Conservation (phyloP, 2,888 invertebrate species). For the Mimumesa dahlbomi region DNA sequence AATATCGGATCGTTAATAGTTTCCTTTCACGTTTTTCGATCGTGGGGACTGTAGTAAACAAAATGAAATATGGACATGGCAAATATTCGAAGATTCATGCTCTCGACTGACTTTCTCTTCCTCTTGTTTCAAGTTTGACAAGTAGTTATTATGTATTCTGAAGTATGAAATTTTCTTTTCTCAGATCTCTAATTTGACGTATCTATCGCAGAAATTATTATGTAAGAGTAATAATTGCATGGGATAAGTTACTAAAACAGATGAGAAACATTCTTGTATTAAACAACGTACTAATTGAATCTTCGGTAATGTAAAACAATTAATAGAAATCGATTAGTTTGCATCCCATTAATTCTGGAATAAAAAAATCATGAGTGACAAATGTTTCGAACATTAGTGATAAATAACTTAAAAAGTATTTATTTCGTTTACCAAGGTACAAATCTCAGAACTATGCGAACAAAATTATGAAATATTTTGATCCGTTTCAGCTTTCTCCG, state of each 20-base stretch:
- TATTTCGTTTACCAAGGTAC: slow-evolving; percentile 60
- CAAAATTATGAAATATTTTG: slow-evolving; percentile 46
- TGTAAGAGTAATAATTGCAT: too few species aligned
- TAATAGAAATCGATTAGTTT: not conserved
- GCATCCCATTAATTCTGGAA: slow-evolving; percentile 55
- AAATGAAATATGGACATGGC: slow-evolving; percentile 20
- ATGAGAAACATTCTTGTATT: too few species aligned
- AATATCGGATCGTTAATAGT: slow-evolving; percentile 4
- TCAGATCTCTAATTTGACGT: too few species aligned
- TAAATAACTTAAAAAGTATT: slow-evolving; percentile 74
- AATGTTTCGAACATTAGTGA: slow-evolving; percentile 71
- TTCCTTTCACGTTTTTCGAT: not conserved
- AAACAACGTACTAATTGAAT: too few species aligned
- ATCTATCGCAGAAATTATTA: too few species aligned
- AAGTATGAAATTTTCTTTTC: not conserved
- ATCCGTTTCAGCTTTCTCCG: slow-evolving; percentile 41
- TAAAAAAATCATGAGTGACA: slow-evolving; percentile 64
- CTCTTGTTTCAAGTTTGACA: slow-evolving; percentile 13
- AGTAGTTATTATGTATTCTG: slow-evolving; percentile 18
- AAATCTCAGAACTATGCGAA: slow-evolving; percentile 57
- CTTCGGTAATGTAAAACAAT: too few species aligned
- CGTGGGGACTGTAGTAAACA: not conserved
- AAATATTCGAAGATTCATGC: slow-evolving; percentile 34
- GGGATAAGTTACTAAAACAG: too few species aligned
- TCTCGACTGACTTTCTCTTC: slow-evolving; percentile 45